Percentiles rank a stretch among this genome's conserved stretches.
Evolutionary conservation across 1,140 invertebrate genomes (phyloP).

Genomic region (Myzus persicae): DNA sequence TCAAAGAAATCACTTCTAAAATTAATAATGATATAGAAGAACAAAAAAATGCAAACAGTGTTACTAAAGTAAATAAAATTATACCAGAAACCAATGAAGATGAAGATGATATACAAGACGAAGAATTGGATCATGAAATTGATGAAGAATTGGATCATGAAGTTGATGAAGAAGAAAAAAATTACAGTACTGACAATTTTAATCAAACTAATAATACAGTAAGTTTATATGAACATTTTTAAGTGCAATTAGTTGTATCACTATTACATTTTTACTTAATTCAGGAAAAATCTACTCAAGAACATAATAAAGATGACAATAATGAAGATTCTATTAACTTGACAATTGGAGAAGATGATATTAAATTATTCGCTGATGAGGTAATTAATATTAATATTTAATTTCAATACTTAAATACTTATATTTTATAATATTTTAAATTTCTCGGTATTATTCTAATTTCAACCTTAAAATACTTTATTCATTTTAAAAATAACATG

Average conservation of each 20-base stretch:
- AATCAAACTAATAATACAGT: constrained; percentile 19
- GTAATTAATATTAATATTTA: constrained; percentile 64
- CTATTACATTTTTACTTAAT: constrained; percentile 33
- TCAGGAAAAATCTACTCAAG: constrained; percentile 49
- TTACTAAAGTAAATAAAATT: constrained; percentile 11
- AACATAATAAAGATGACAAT: constrained; percentile 69
- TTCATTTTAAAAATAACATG: too few species aligned
- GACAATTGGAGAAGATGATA: constrained; percentile 81
- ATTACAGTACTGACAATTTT: not conserved
- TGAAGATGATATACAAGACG: constrained; percentile 59
- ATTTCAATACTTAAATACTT: not conserved
- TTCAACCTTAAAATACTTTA: too few species aligned
- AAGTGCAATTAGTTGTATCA: not conserved
- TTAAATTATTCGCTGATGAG: constrained; percentile 79
- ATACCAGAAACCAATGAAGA: constrained; percentile 59
- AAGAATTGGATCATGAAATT: constrained; percentile 43
- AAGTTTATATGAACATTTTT: not conserved
- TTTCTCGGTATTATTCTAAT: too few species aligned
- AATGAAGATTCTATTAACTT: constrained; percentile 80
- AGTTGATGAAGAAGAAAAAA: constrained; percentile 52
- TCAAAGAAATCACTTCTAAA: constrained; percentile 47
- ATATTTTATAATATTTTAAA: too few species aligned
- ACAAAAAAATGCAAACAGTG: not conserved
- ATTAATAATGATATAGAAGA: constrained; percentile 59
- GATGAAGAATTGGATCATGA: constrained; percentile 52